A percentile compares a stretch with the other conserved stretches of the same genome.
Evolutionary conservation across 2,797 vertebrate genomes (phyloP).

Genomic region (Sebastes hubbsi): DNA sequence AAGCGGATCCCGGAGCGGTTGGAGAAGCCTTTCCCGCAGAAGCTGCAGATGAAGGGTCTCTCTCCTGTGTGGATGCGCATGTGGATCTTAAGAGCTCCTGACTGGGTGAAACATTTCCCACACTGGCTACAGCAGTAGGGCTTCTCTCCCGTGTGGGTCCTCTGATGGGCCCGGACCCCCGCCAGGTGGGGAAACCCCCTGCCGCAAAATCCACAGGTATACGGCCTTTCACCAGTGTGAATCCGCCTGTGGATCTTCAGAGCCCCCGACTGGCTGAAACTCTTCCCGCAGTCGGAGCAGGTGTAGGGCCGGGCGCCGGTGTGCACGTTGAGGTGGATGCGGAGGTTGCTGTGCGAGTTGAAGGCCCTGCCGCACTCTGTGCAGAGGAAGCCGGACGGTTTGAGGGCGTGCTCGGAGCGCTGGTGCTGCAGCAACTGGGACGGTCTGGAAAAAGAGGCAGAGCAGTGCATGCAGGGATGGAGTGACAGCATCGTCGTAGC

Average conservation of each 20-base stretch:
- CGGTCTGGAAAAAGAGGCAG: constrained; percentile 79
- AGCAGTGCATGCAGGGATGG: constrained; percentile 85
- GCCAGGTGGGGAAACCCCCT: constrained; percentile 85
- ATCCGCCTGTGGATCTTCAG: constrained; percentile 85
- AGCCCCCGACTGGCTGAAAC: constrained; percentile 86
- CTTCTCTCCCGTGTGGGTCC: constrained; percentile 86
- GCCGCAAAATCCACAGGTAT: constrained; percentile 82
- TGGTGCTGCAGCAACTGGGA: constrained; percentile 87
- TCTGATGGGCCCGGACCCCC: constrained; percentile 83
- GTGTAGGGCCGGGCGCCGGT: constrained; percentile 83
- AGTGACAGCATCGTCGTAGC: not conserved
- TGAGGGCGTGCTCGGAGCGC: constrained; percentile 79
- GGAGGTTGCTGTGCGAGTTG: constrained; percentile 87
- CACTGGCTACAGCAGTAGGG: constrained; percentile 85
- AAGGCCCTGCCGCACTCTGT: constrained; percentile 82
- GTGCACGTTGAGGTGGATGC: constrained; percentile 86
- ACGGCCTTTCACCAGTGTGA: constrained; percentile 84
- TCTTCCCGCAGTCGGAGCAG: constrained; percentile 83
- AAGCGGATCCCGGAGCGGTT: constrained; percentile 85
- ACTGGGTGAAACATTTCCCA: constrained; percentile 87
- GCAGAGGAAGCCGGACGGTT: constrained; percentile 80
- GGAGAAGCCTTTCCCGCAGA: constrained; percentile 84
- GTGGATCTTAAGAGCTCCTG: constrained; percentile 85
- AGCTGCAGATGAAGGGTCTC: constrained; percentile 81
- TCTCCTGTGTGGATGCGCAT: constrained; percentile 85